These are phyloP conservation scores for Jaculus jaculus DNA, from an alignment of 2,113 vertebrate species.

Conservation along the genomic window DNA sequence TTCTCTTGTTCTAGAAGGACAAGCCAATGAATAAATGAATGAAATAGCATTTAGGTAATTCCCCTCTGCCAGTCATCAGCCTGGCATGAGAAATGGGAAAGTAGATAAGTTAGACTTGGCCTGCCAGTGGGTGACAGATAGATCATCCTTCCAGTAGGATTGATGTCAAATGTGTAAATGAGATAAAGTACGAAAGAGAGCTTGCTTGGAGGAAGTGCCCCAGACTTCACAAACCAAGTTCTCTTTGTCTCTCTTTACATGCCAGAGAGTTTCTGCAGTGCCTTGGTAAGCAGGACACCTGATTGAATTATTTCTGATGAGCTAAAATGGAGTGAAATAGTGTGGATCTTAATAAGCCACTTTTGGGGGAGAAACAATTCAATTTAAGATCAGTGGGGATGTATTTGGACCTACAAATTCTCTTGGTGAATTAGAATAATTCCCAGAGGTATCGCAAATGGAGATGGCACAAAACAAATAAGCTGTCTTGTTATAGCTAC, in stretches of 20 bases:
- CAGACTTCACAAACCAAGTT: background rate
- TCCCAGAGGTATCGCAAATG: background rate
- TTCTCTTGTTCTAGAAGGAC: background rate
- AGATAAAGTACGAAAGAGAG: background rate
- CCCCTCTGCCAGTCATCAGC: background rate
- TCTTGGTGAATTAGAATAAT: background rate
- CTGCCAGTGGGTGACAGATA: background rate
- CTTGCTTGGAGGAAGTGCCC: background rate
- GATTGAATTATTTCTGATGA: constrained; percentile 10
- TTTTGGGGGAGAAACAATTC: constrained; percentile 52
- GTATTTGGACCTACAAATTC: background rate
- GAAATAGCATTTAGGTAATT: background rate
- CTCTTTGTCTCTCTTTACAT: constrained; percentile 16
- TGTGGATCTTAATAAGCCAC: constrained; percentile 44
- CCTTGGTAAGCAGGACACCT: constrained; percentile 21
- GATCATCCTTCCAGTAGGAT: background rate
- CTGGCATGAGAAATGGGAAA: background rate
- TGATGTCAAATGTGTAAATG: background rate
- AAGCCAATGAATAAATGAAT: background rate
- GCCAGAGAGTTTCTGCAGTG: background rate
- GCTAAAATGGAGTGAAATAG: constrained; percentile 54
- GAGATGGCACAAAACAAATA: constrained; percentile 6
- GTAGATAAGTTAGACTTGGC: background rate
- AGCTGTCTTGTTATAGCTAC: background rate
- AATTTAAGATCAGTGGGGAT: background rate